Evolutionary conservation across 2,113 vertebrate genomes (phyloP).

Genomic region (Corythoichthys intestinalis): DNA sequence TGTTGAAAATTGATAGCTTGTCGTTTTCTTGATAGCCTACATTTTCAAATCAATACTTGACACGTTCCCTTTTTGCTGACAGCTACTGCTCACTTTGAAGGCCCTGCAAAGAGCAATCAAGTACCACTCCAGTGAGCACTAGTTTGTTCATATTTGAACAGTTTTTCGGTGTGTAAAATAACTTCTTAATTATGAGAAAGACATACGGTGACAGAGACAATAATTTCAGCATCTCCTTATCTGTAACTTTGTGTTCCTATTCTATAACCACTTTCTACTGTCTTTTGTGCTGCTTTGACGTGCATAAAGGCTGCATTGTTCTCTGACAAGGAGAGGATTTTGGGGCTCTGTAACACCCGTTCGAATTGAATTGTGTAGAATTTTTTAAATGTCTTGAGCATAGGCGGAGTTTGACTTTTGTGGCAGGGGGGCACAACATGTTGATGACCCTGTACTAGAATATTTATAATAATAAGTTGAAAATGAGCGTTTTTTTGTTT

Average conservation of each 20-base stretch:
- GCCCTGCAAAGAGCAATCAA: constrained; percentile 51
- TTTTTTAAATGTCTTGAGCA: background rate
- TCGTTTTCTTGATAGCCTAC: constrained; percentile 34
- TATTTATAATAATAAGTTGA: too few species aligned
- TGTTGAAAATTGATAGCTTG: constrained; percentile 30
- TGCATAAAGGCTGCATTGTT: background rate
- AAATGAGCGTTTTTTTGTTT: too few species aligned
- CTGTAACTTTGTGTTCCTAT: background rate
- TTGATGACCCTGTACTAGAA: too few species aligned
- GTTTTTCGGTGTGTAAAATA: background rate
- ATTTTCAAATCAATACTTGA: constrained; percentile 50
- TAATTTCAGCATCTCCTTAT: background rate
- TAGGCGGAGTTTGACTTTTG: too few species aligned
- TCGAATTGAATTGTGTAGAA: background rate
- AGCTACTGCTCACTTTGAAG: constrained; percentile 33
- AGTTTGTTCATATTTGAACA: background rate
- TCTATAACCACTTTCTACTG: background rate
- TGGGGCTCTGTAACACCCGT: background rate
- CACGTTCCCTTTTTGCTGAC: constrained; percentile 47
- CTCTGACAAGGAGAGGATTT: background rate
- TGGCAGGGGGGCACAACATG: too few species aligned
- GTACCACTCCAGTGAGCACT: constrained; percentile 35
- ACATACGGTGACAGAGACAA: background rate
- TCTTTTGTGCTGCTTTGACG: background rate
- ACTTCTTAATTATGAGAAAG: background rate